Percentiles rank a stretch among this genome's conserved stretches.
Evolutionary conservation across 2,888 invertebrate species (phyloP).

Genomic region (Heterodera filipjevi): DNA sequence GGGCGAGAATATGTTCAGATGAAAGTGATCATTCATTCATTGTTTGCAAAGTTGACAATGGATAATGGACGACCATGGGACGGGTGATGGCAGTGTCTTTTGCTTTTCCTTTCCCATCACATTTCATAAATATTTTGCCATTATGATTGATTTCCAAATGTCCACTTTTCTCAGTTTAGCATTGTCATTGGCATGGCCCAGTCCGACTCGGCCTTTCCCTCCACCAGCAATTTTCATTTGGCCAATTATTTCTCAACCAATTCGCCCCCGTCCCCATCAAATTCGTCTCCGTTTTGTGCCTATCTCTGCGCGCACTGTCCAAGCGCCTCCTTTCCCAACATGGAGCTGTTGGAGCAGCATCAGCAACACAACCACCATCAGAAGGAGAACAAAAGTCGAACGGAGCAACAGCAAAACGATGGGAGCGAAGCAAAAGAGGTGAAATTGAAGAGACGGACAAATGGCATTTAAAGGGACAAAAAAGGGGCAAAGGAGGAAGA

Average conservation of each 20-base stretch:
- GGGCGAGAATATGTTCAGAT: not conserved
- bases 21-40: too few species aligned
- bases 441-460: not conserved
- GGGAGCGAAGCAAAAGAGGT: not conserved
- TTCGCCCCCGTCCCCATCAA: not conserved
- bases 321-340: conserved; percentile 36
- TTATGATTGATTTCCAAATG: not conserved
- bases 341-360: conserved; percentile 45
- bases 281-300: conserved; percentile 37
- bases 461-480: not conserved
- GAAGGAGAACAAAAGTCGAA: not conserved
- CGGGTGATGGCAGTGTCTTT: too few species aligned
- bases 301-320: conserved; percentile 52
- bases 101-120: too few species aligned
- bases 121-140: too few species aligned
- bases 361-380: conserved; percentile 33
- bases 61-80: not conserved
- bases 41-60: not conserved
- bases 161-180: not conserved
- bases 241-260: not conserved
- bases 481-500: not conserved
- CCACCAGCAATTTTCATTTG: not conserved
- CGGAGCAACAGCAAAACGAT: not conserved
- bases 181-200: not conserved
- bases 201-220: not conserved